Percentiles rank a stretch among this genome's conserved stretches.
Conservation (phyloP, 2,797 vertebrate species). For the Antrozous pallidus region DNA sequence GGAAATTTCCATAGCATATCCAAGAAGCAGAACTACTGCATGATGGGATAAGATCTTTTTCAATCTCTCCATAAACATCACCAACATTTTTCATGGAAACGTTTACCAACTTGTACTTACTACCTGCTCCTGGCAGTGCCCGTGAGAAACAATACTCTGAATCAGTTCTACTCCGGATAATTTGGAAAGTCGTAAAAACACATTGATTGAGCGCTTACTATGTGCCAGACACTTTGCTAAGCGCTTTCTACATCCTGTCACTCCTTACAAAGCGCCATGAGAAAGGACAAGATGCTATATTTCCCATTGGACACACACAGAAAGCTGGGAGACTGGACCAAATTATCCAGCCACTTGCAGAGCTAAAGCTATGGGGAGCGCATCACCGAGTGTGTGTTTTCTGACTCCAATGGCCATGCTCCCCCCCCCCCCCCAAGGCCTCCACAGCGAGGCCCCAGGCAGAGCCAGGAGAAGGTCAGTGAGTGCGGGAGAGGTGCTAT, state of each 20-base stretch:
- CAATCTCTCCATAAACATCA: neutral
- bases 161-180: neutral
- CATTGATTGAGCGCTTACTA: neutral
- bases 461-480: neutral
- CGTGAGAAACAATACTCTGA: neutral
- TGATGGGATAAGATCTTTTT: neutral
- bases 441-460: neutral
- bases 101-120: neutral
- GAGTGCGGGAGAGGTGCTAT: too few species aligned
- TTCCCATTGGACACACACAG: neutral
- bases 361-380: neutral
- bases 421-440: accelerated
- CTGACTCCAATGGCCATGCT: accelerated
- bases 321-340: neutral
- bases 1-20: neutral
- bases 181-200: neutral
- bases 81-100: neutral
- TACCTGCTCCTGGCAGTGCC: neutral
- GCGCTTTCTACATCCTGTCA: neutral
- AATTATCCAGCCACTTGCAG: accelerated
- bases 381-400: neutral
- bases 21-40: neutral
- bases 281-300: neutral
- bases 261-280: neutral
- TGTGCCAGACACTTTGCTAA: neutral